These are phyloP conservation scores for Carabus problematicus DNA, from an alignment of 2,888 invertebrate species.

Conservation along the genomic window DNA sequence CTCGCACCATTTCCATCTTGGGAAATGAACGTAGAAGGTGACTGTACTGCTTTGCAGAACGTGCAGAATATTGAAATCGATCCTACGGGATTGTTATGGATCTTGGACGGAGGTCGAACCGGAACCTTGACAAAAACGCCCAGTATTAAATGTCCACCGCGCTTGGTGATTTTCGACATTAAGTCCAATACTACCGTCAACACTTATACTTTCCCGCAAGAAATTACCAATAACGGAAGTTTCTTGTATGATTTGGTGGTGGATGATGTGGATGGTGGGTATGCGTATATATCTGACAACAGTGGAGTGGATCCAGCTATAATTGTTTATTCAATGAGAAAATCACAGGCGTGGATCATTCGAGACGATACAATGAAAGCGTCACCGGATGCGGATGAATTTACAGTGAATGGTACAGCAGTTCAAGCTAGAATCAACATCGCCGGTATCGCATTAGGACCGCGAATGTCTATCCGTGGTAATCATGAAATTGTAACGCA, in stretches of 20 bases:
- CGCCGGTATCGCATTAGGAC: conserved; percentile 76
- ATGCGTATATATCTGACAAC: conserved; percentile 77
- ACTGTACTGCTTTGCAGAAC: conserved; percentile 75
- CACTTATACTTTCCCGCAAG: conserved; percentile 67
- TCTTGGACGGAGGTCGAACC: conserved; percentile 72
- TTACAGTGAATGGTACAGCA: conserved; percentile 67
- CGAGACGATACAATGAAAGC: conserved; percentile 72
- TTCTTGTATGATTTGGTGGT: conserved; percentile 77
- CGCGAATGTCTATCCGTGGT: conserved; percentile 52
- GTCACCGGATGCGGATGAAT: conserved; percentile 64
- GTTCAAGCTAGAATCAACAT: conserved; percentile 68
- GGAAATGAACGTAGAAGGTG: conserved; percentile 70
- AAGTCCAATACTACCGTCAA: conserved; percentile 65
- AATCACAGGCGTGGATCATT: conserved; percentile 74
- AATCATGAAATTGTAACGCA: conserved; percentile 48
- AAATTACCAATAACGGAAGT: conserved; percentile 66
- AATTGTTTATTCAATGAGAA: conserved; percentile 71
- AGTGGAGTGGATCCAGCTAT: conserved; percentile 71
- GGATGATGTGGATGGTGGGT: conserved; percentile 71
- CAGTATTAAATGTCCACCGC: conserved; percentile 68
- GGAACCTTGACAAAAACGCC: conserved; percentile 65
- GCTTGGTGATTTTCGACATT: conserved; percentile 72
- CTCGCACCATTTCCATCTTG: conserved; percentile 76
- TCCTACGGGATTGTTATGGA: conserved; percentile 72
- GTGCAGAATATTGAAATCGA: conserved; percentile 80